These are phyloP conservation scores for Trilocha varians DNA, from an alignment of 2,888 invertebrate genomes.

Conservation along the genomic window DNA sequence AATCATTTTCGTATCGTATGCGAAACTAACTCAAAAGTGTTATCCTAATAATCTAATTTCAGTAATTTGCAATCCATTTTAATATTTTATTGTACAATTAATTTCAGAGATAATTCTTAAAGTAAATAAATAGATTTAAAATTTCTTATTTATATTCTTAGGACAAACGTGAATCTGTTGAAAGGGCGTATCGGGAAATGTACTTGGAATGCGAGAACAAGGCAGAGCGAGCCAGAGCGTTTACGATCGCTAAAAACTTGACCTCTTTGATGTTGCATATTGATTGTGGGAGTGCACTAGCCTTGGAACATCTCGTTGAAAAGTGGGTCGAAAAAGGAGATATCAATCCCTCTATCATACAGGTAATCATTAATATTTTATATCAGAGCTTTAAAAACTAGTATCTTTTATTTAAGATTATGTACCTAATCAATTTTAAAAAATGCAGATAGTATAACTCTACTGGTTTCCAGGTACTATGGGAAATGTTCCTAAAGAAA, in stretches of 20 bases:
- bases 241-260: conserved; percentile 41
- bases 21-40: no score
- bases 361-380: no score
- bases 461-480: conserved; percentile 77
- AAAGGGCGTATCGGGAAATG: conserved; percentile 82
- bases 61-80: no score
- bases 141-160: conserved; percentile 12
- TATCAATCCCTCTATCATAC: conserved; percentile 55
- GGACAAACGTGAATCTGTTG: conserved; percentile 81
- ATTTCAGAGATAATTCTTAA: neutral
- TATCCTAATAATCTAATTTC: no score
- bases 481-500: conserved; percentile 87
- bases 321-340: conserved; percentile 61
- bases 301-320: conserved; percentile 51
- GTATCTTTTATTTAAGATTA: no score
- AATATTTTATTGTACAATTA: neutral
- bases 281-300: conserved; percentile 56
- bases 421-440: no score
- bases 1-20: no score
- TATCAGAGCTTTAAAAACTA: no score
- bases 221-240: conserved; percentile 61
- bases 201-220: conserved; percentile 73
- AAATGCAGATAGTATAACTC: no score
- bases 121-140: neutral
- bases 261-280: conserved; percentile 34